Evolutionary conservation across 2,888 invertebrate genomes (phyloP).

Genomic region (Dromius quadrimaculatus): DNA sequence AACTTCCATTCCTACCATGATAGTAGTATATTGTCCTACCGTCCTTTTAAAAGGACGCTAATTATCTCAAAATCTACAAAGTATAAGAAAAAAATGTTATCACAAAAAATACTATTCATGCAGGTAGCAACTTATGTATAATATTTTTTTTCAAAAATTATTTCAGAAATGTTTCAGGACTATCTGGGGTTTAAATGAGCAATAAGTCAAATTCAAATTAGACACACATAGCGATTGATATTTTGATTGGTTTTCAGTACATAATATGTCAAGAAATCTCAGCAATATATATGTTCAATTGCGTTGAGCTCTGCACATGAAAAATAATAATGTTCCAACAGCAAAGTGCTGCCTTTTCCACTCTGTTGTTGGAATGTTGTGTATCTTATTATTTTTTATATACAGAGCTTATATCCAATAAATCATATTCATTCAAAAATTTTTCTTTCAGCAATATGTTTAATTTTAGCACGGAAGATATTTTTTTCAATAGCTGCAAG

Average conservation of each 20-base stretch:
- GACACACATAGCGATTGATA: neutral
- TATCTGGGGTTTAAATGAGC: neutral
- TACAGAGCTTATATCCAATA: too few relatives aligned
- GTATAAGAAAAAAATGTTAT: neutral
- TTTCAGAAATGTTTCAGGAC: neutral
- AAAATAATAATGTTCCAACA: neutral
- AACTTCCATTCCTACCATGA: neutral
- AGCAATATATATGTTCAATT: too few relatives aligned
- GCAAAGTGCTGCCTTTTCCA: neutral
- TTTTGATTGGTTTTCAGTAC: too few relatives aligned
- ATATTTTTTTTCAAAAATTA: neutral
- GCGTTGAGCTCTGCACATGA: neutral
- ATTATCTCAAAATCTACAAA: neutral
- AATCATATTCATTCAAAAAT: too few relatives aligned
- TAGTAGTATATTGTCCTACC: neutral
- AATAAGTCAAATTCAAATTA: neutral
- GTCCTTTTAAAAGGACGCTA: neutral
- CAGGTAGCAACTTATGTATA: neutral
- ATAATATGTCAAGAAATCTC: too few relatives aligned
- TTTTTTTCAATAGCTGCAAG: too few relatives aligned
- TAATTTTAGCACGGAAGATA: too few relatives aligned
- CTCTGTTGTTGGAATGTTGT: too few relatives aligned
- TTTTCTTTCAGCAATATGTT: too few relatives aligned
- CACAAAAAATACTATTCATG: too few relatives aligned
- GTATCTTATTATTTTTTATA: too few relatives aligned